Percentiles rank a stretch among this genome's conserved stretches.
These are phyloP conservation scores for Aelia acuminata DNA, from an alignment of 2,888 invertebrate species.

Conservation along the genomic window DNA sequence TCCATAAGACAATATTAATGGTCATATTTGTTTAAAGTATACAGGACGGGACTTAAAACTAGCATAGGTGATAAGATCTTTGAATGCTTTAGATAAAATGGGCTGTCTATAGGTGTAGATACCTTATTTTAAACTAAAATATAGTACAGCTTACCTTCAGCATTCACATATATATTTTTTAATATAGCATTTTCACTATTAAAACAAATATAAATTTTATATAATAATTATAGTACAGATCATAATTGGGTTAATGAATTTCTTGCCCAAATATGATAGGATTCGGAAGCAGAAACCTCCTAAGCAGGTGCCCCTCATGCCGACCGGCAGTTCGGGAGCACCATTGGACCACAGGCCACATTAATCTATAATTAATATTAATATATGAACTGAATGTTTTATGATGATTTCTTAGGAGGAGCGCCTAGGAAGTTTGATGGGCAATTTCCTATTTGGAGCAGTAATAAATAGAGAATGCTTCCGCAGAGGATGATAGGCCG, in stretches of 20 bases:
- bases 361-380: slow-evolving; percentile 3
- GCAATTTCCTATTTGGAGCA: not conserved
- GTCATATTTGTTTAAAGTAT: too few relatives aligned
- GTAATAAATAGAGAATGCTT: slow-evolving; percentile 8
- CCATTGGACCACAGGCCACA: not conserved
- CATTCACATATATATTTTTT: too few relatives aligned
- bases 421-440: not conserved
- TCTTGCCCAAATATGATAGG: not conserved
- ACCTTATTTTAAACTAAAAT: too few relatives aligned
- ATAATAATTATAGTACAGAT: too few relatives aligned
- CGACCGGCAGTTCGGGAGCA: not conserved
- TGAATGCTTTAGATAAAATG: too few relatives aligned
- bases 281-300: not conserved
- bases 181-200: too few relatives aligned
- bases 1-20: too few relatives aligned
- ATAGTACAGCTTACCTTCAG: too few relatives aligned
- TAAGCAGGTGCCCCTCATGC: not conserved
- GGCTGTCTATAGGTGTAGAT: too few relatives aligned
- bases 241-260: not conserved
- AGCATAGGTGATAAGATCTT: too few relatives aligned
- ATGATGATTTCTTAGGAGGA: not conserved
- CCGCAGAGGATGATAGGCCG: not conserved
- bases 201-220: too few relatives aligned
- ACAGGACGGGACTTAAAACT: too few relatives aligned
- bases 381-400: not conserved